Conservation (phyloP, 2,888 invertebrate genomes). For the Ellobium chinense region DNA sequence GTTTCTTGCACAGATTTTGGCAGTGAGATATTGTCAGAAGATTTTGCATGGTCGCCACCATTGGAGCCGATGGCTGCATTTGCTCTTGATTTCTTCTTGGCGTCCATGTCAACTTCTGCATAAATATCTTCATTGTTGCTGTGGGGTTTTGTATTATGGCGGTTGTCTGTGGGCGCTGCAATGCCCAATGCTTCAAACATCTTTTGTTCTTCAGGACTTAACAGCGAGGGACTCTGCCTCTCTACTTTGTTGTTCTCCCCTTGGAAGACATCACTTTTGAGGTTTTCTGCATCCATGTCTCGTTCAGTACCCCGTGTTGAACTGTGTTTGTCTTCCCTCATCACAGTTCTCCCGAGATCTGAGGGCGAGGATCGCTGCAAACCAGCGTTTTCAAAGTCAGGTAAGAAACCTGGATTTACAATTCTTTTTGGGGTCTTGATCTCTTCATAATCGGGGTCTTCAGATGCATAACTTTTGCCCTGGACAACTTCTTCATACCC, state of each 20-base stretch:
- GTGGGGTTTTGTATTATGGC: not conserved
- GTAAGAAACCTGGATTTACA: no score
- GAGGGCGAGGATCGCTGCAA: no score
- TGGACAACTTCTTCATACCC: not conserved
- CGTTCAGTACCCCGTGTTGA: not conserved
- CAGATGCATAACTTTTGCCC: no score
- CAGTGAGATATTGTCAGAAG: not conserved
- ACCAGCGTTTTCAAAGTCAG: no score
- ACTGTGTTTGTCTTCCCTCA: no score
- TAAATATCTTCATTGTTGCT: not conserved
- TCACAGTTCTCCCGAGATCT: no score
- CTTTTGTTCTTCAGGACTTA: not conserved
- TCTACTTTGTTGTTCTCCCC: not conserved
- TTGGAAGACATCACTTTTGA: not conserved
- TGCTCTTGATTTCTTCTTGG: no score
- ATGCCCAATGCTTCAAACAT: conserved; percentile 1
- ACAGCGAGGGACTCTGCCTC: not conserved
- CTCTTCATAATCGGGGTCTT: not conserved
- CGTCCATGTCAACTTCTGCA: not conserved
- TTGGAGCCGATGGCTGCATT: not conserved
- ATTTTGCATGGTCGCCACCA: not conserved
- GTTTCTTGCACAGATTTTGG: no score
- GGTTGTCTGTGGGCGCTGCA: not conserved
- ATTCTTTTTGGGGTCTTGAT: not conserved
- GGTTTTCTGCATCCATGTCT: not conserved